Evolutionary conservation across 2,113 vertebrate species (phyloP), one percentile per base, ranked within the genome.

Genomic region (Prionailurus bengalensis): DNA sequence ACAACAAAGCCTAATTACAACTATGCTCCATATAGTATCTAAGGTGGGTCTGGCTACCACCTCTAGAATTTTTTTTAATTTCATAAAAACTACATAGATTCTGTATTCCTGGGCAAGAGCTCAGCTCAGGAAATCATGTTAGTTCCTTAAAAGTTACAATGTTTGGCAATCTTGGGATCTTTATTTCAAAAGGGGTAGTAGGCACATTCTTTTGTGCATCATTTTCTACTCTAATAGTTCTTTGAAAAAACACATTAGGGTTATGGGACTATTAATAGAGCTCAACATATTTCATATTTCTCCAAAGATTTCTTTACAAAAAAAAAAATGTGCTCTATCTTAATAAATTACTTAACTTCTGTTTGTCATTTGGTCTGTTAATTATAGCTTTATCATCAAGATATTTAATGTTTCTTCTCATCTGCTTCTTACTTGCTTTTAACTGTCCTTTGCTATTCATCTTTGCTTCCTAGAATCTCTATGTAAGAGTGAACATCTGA

Each of bases 131-230:
- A 95, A 95, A 94, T 84, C 55, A 88, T 53, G 16, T 80, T 74
- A 84, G 74, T 93, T 82, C 95, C 53, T 87, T 83, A 84, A 63
- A 88, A 1, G 23, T 97, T 31, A 95, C 95, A 91, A 89, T 79
- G 53, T 94, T 29, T 66, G 39, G 29, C 3, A 95, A 89, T 58
- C 27, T 39, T 68, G 29, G 33, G 7, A 85, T 95, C 58, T 95
- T 91, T 83, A 68, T 79, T 89, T 82, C 48, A 58, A 74, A 90
- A 96, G 31, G 2, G 1, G 8, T 13, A 55, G 11, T 42, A 17
- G 78, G 63, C 19, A 23, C 45, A 83, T 39, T n/a, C 25, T 90
- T 73, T 17, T 73, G 5, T 83, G 17, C 5, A 93, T 71, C n/a
- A 21, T 36, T 66, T 82, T 94, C 74, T 42, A 79, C 4, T 80